Base-by-base conservation (phyloP, 2,113 vertebrate genomes). In the Gobiocypris rarus region DNA sequence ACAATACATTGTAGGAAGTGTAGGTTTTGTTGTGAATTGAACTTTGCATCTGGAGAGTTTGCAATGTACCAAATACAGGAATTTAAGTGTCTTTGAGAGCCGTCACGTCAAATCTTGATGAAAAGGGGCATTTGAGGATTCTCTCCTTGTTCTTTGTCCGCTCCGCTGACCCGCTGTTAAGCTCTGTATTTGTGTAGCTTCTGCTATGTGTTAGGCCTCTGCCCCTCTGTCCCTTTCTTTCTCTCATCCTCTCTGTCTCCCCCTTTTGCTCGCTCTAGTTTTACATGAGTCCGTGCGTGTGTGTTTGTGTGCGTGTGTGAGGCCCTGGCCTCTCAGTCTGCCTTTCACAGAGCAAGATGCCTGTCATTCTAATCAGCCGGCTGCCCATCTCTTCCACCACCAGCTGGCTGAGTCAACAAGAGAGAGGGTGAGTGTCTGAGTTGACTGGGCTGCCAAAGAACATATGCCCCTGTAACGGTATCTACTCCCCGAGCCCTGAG, bases 301-400 rank as follows among this genome's bases (percentile, higher is more conserved):
- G 83, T 85, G 63, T 81, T 70, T 74, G 75, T 70, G 61, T 74
- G 85, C 38, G 71, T 81, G 69, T 83, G 61, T 74, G 58, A 76
- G 81, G 80, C 65, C 76, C 86, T 56, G 63, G 61, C 63, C 82
- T 81, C 84, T 76, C 61, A 58, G 82, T 59, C 84, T 71, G 74
- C 82, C 82, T 88, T 78, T 65, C 85, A 76, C 83, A 59, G 80
- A 90, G 83, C 58, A 74, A 83, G 93, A 89, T 90, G 91, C 92
- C 91, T 93, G 93, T 94, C 94, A 94, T 91, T 94, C 92, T 91
- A 84, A 92, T 94, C 86, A 70, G 61, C 90, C 87, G 90, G 86
- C 90, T 85, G 89, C 91, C 89, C 83, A 1, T 92, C 89, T 81
- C 69, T 81, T 76, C 88, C 85, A 85, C 86, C 75, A 78, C 85